Percentiles rank a stretch among this genome's conserved stretches.
These are phyloP conservation scores for Erythrocercus mccallii DNA, from an alignment of 2,113 vertebrate species.

Conservation along the genomic window DNA sequence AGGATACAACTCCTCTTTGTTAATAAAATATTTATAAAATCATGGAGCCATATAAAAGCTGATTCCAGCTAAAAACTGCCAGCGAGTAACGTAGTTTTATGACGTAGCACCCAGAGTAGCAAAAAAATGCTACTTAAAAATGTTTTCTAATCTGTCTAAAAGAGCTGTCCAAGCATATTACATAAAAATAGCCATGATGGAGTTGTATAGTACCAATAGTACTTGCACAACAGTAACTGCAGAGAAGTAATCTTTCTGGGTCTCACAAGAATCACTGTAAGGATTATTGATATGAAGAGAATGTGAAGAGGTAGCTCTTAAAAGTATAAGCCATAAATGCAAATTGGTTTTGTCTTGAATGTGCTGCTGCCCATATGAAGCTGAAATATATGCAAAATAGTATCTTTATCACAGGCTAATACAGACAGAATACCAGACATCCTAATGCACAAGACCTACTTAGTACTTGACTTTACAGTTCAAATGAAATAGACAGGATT, in stretches of 20 bases:
- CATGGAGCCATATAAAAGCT: neutral
- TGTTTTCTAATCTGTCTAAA: neutral
- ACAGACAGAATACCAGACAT: neutral
- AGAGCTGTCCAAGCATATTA: neutral
- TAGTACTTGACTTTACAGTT: neutral
- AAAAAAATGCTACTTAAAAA: neutral
- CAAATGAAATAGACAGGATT: neutral
- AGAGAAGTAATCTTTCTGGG: neutral
- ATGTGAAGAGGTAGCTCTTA: neutral
- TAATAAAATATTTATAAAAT: neutral
- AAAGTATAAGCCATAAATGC: neutral
- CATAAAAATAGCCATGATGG: neutral
- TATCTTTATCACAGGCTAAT: neutral
- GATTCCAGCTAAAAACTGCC: neutral
- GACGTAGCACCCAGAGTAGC: neutral
- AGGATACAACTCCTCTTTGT: neutral
- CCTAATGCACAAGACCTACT: neutral
- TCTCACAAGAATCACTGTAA: neutral
- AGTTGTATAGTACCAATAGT: neutral
- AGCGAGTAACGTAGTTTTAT: neutral
- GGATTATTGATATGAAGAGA: neutral
- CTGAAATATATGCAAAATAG: neutral
- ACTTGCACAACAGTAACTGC: neutral
- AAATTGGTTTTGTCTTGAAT: neutral
- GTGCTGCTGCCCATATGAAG: neutral